Evolutionary conservation across 2,113 vertebrate species (phyloP), one percentile per base, ranked within the genome.

Genomic region (chimpanzee (Pan troglodytes)): DNA sequence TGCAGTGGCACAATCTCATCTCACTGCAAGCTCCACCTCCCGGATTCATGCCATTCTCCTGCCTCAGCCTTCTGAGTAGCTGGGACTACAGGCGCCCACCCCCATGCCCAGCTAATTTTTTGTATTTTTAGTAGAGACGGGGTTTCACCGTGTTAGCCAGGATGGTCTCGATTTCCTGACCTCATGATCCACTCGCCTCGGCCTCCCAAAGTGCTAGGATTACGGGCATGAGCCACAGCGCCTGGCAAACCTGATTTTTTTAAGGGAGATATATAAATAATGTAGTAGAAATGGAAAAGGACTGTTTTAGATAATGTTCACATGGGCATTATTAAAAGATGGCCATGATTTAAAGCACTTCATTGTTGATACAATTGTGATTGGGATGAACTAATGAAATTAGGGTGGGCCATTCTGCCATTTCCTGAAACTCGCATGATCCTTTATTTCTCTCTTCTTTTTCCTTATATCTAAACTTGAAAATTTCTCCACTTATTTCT

Each of bases 331-430:
- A 64, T 86, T 86, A 85, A 79, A 52, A 86, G 57, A 81, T 85
- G n/a, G 38, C 30, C 18, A 76, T 92, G 40, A 82, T 70, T 86
- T 92, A 93, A 95, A 94, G 61, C 32, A 57, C 25, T 92, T 73
- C 45, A 30, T 67, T 92, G 64, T 81, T 95, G 84, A 64, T 75
- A n/a, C 48, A 57, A 76, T 93, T 95, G 50, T 82, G 55, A 57
- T 78, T 86, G 48, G 57, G 45, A 40, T 90, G 67, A 95, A 70
- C 32, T 55, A 86, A 81, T 92, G n/a, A 85, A 95, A 94, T 86
- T 55, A 75, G 30, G 5, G 30, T 75, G 67, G 68, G 25, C 20
- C 45, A n/a, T 85, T 76, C 45, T 90, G n/a, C 27, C 59, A 83
- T 83, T 90, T 83, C 72, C 59, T 79, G 48, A 87, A 90, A 83